Conservation (phyloP, 1,140 invertebrate genomes). For the Tachypleus tridentatus region DNA sequence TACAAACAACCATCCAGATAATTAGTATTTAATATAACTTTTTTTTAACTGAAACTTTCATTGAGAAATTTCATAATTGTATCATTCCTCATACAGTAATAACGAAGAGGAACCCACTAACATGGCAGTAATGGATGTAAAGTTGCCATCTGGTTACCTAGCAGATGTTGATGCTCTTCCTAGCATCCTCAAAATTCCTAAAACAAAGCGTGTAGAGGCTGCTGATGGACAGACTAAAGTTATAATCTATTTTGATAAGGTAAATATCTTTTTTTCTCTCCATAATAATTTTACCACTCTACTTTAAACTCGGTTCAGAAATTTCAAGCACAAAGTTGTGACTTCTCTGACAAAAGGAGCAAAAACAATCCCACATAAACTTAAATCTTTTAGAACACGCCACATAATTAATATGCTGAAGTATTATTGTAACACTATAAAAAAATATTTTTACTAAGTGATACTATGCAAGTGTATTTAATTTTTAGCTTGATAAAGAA, state of each 20-base stretch:
- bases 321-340: no score
- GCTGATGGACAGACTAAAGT: slow-evolving; percentile 60
- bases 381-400: no score
- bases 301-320: no score
- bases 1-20: no score
- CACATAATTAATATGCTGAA: no score
- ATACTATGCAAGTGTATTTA: neutral
- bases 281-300: no score
- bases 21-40: neutral
- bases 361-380: no score
- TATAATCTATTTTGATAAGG: slow-evolving; percentile 67
- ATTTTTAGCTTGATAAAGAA: slow-evolving; percentile 47
- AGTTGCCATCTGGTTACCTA: slow-evolving; percentile 69
- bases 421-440: no score
- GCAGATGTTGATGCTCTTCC: slow-evolving; percentile 63
- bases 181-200: slow-evolving; percentile 48
- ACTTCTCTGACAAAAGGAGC: no score
- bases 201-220: slow-evolving; percentile 66
- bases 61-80: no score
- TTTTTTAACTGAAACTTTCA: neutral
- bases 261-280: slow-evolving; percentile 19
- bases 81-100: slow-evolving; percentile 8
- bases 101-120: slow-evolving; percentile 45
- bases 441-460: no score
- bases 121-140: slow-evolving; percentile 82